Base-by-base conservation (phyloP, 2,888 invertebrate genomes). In the Coelinius sp. region DNA sequence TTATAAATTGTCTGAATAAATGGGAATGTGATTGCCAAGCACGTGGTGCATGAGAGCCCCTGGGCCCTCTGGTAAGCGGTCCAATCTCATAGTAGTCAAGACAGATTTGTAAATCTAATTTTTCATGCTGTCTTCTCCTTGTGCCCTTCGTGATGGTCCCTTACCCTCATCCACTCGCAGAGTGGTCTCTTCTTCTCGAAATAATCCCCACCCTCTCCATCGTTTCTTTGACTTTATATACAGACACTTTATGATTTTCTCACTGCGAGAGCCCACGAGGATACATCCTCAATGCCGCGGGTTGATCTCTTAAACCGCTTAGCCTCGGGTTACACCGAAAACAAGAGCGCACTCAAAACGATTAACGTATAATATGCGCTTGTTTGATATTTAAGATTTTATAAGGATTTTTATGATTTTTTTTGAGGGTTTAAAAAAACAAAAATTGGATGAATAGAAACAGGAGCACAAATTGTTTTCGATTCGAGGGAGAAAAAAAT, bases 291-390 rank as follows among this genome's bases (percentile, higher is more conserved):
- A 64, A 35, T 68, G 35, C 66, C 73, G 62, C 73, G 82, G 78
- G 84, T 82, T 86, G 84, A 87, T 87, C 86, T 83, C 82, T 86
- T 87, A 87, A 87, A 84, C 86, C 86, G 85, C 86, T 87, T 87
- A 87, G 87, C 84, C 86, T 87, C 87, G 82, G 84, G 86, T 87
- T 87, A 85, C 87, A 86, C 85, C 86, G 83, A 87, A 87, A 87
- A 86, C 86, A 87, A 85, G 83, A 86, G 82, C 83, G 82, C 84
- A 84, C 84, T 86, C 81, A 79, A 71, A 67, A 83, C 84, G 85
- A 82, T 86, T 83, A 86, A 80, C 75, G 59, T 79, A 83, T 83
- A 85, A 85, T 83, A 81, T 81, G 82, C 78, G 83, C 82, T 85
- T 83, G 84, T 85, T 84, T 84, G 83, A 80, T 35, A 49, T 46